Evolutionary conservation across 2,797 vertebrate genomes (phyloP).

Genomic region (Otolemur crassicaudatus): DNA sequence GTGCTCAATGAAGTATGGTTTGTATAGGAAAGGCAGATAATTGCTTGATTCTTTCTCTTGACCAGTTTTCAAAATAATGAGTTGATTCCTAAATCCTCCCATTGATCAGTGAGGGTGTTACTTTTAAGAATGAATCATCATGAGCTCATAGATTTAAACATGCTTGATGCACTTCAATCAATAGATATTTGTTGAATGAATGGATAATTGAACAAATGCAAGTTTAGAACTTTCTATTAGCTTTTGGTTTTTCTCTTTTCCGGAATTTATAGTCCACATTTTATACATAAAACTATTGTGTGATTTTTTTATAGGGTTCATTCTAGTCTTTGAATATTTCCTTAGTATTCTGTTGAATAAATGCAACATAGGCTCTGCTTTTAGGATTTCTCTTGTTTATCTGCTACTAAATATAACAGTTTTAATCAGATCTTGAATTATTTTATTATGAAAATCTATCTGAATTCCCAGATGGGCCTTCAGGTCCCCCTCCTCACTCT

Average conservation of each 20-base stretch:
- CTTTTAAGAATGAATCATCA: conserved; percentile 11
- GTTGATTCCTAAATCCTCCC: neutral
- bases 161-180: neutral
- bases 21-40: neutral
- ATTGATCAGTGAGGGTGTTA: neutral
- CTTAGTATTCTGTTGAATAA: conserved; percentile 60
- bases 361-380: conserved; percentile 47
- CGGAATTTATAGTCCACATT: neutral
- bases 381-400: conserved; percentile 53
- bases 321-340: conserved; percentile 57
- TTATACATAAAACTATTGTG: conserved; percentile 37
- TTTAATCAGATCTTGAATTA: conserved; percentile 49
- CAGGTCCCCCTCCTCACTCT: too few relatives aligned
- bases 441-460: conserved; percentile 37
- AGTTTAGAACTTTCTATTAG: neutral
- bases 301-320: conserved; percentile 62
- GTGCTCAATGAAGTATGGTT: neutral
- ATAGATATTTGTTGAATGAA: neutral
- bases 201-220: neutral
- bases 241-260: conserved; percentile 15
- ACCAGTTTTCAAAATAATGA: conserved; percentile 32
- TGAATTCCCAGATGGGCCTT: too few relatives aligned
- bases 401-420: conserved; percentile 49
- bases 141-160: conserved; percentile 10
- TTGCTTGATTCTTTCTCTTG: neutral